Evolutionary conservation across 1,140 invertebrate genomes (phyloP), one percentile per base, ranked within the genome.

Genomic region (Ceratosolen fusciceps): DNA sequence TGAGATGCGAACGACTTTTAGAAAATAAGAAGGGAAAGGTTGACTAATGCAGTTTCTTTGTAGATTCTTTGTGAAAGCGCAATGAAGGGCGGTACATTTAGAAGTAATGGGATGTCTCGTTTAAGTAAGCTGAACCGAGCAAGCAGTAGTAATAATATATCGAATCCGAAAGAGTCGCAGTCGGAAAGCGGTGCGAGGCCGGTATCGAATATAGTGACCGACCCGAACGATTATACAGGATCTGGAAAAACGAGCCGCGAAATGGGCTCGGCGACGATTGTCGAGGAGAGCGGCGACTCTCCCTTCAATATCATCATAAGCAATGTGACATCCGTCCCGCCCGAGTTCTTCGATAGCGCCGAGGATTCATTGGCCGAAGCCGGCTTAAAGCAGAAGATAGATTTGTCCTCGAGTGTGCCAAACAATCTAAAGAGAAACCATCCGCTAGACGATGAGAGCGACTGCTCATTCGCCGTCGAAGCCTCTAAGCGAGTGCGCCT

Each of bases 281-380:
- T 52, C 4, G 70, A 79, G 10, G 71, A 79, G 34, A 39, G 16
- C 19, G 49, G 68, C n/a, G 49, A 58, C 12, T 72, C 80, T 8
- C n/a, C 80, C 8, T 80, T 86, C 34, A 84, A 86, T 65, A 86
- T 87, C 1, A 83, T 84, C 76, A 87, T 87, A 56, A 83, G 77
- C 14, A 86, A 86, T 34, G 84, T 88, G 21, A 82, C 83, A 9
- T 88, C 87, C 4, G 49, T 88, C 26, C 76, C 84, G 19, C 81
- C 82, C 1, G 79, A 80, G 54, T 80, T 80, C 39, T 80, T 80
- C 29, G 79, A 80, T 9, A 4, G n/a, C 19, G 7, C 58, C 31
- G 70, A 79, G 24, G 56, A 72, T 29, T 12, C 10, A 62, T 0
- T 37, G 29, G 14, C 19, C 47, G 21, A 62, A 16, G 24, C 8